Conservation (phyloP, 2,888 invertebrate genomes). For the Drosophila pegasa region DNA sequence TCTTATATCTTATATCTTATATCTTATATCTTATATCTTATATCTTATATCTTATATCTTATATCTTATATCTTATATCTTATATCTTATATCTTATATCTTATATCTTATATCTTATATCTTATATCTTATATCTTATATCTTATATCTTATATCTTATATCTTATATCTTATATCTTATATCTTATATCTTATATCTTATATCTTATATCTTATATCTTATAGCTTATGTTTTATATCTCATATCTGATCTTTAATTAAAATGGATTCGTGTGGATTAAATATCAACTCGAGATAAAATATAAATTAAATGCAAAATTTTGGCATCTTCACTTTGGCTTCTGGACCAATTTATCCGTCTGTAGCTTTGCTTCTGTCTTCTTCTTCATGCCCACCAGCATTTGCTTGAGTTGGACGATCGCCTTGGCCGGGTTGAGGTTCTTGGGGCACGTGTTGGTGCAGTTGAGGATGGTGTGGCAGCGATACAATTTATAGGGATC, state of each 20-base stretch:
- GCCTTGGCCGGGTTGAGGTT: constrained; percentile 97
- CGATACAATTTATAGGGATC: constrained; percentile 96
- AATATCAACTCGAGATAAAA: not conserved
- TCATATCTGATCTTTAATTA: not conserved
- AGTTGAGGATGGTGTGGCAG: constrained; percentile 99
- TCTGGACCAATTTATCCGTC: constrained; percentile 86
- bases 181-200: not conserved
- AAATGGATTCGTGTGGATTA: not conserved
- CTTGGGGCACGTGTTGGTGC: constrained; percentile 97
- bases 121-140: not conserved
- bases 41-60: not conserved
- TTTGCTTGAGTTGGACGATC: constrained; percentile 96
- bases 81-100: not conserved
- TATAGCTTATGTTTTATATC: not conserved
- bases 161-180: not conserved
- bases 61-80: not conserved
- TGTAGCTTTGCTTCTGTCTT: constrained; percentile 91
- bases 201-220: not conserved
- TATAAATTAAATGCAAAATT: not conserved
- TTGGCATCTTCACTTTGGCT: not conserved
- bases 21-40: not conserved
- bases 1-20: not conserved
- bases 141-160: not conserved
- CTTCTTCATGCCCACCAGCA: constrained; percentile 91
- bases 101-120: not conserved